Percentiles rank a stretch among this genome's conserved stretches.
Conservation (phyloP, 2,113 vertebrate genomes). For the Vimba vimba region DNA sequence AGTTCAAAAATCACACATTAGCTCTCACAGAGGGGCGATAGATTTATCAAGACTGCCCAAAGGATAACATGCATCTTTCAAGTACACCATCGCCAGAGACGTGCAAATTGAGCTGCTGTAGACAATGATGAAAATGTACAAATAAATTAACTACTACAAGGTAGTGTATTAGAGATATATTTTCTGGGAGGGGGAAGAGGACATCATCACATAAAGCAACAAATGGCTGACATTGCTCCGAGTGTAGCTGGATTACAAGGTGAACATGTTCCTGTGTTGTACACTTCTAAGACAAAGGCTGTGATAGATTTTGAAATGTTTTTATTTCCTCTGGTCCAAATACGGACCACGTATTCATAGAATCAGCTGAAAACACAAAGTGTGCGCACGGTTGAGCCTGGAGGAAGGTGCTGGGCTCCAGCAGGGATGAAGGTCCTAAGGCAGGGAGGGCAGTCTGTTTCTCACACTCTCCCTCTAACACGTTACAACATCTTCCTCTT, state of each 20-base stretch:
- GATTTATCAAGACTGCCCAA: slow-evolving; percentile 31
- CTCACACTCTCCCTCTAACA: slow-evolving; percentile 22
- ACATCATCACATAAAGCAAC: slow-evolving; percentile 27
- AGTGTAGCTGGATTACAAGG: slow-evolving; percentile 1
- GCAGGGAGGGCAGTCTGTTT: slow-evolving; percentile 33
- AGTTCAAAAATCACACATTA: slow-evolving; percentile 12
- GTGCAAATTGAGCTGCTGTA: background rate
- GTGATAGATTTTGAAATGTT: slow-evolving; percentile 28
- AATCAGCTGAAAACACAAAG: slow-evolving; percentile 8
- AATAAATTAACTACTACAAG: slow-evolving; percentile 34
- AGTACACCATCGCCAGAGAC: background rate
- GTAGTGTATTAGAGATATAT: slow-evolving; percentile 14
- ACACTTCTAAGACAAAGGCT: slow-evolving; percentile 36
- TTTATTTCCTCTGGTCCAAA: slow-evolving; percentile 39
- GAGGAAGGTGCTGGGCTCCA: slow-evolving; percentile 56
- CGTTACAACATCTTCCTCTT: slow-evolving; percentile 82
- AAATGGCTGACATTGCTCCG: background rate
- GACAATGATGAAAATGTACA: background rate
- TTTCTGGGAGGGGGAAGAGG: background rate
- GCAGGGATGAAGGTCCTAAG: slow-evolving; percentile 40
- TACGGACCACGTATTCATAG: slow-evolving; percentile 5
- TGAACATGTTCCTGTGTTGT: slow-evolving; percentile 20
- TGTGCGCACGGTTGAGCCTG: slow-evolving; percentile 37
- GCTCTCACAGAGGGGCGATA: background rate
- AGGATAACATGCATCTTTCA: background rate